Conservation (phyloP, 2,113 vertebrate genomes). For the Aldabrachelys gigantea region DNA sequence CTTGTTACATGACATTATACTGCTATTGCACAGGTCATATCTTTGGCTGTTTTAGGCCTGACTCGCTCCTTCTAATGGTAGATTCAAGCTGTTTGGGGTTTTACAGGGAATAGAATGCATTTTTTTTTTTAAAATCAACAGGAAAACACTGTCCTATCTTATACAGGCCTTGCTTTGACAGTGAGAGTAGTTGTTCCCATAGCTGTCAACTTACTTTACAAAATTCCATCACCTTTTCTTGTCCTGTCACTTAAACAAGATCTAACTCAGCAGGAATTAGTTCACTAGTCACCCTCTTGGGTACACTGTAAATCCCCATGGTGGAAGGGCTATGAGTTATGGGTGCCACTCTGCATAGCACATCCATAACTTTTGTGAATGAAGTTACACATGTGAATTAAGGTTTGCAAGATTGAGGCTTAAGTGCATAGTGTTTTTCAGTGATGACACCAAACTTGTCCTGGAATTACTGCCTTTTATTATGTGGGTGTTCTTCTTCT, state of each 20-base stretch:
- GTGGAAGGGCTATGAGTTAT: not conserved
- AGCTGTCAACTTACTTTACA: not conserved
- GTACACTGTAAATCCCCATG: not conserved
- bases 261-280: not conserved
- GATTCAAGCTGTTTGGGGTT: not conserved
- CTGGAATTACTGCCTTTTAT: not conserved
- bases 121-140: not conserved
- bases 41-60: not conserved
- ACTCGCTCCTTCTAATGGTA: not conserved
- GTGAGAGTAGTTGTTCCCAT: not conserved
- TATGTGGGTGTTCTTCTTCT: not conserved
- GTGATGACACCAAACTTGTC: not conserved
- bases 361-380: not conserved
- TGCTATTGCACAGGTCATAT: not conserved
- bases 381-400: not conserved
- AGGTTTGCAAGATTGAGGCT: not conserved
- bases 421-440: not conserved
- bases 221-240: not conserved
- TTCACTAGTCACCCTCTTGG: not conserved
- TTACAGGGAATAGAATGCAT: not conserved
- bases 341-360: not conserved
- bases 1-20: not conserved
- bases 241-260: not conserved
- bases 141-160: too few relatives aligned
- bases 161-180: not conserved